phyloP scores from a whole-genome alignment of 2,888 invertebrate species.

The Mythimna albipuncta region DNA sequence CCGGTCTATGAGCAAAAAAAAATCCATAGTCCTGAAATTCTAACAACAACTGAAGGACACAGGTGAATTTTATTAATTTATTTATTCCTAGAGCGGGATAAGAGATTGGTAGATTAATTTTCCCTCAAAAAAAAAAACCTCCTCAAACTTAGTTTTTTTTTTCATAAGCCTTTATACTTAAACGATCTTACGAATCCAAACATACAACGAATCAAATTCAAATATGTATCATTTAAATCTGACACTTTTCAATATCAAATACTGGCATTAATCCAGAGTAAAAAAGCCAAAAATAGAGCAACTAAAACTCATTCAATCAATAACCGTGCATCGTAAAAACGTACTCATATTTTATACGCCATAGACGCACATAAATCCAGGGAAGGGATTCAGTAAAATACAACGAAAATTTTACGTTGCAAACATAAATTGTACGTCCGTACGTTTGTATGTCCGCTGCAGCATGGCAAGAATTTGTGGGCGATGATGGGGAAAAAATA shows the following conservation, averaged over 20 bases:
- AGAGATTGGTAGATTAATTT: too few species aligned
- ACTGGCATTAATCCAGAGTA: conserved; percentile 45
- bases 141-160: too few species aligned
- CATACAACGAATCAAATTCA: not conserved
- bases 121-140: too few species aligned
- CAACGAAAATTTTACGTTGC: conserved; percentile 66
- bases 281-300: conserved; percentile 51
- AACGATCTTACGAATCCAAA: too few species aligned
- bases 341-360: conserved; percentile 68
- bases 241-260: conserved; percentile 8
- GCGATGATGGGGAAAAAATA: conserved; percentile 61
- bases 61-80: too few species aligned
- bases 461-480: conserved; percentile 66
- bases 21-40: too few species aligned
- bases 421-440: conserved; percentile 66
- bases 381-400: conserved; percentile 65
- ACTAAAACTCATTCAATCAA: conserved; percentile 62
- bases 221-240: not conserved
- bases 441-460: conserved; percentile 54
- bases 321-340: conserved; percentile 69
- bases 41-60: too few species aligned
- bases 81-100: too few species aligned
- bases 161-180: too few species aligned
- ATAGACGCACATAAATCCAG: conserved; percentile 69
- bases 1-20: too few species aligned